Conservation (phyloP, 2,888 invertebrate genomes). For the Ceraclea dissimilis region DNA sequence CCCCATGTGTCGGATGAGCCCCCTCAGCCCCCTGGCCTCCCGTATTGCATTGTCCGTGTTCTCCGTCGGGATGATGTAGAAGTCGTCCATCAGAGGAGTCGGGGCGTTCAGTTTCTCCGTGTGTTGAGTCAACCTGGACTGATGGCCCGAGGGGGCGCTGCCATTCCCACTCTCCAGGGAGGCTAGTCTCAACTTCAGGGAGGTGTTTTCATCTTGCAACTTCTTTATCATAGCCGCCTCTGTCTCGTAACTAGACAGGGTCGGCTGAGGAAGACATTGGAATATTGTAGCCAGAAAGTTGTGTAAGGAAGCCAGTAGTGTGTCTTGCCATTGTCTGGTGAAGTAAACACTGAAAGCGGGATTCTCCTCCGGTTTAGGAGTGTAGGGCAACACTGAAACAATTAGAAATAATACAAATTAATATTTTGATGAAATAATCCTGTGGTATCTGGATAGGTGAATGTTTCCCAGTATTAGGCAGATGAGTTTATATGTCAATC, state of each 20-base stretch:
- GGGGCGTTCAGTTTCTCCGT: constrained; percentile 52
- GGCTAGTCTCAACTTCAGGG: constrained; percentile 42
- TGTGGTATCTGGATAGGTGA: too few relatives aligned
- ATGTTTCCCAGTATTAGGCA: too few relatives aligned
- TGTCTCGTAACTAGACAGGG: constrained; percentile 77
- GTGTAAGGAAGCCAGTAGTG: constrained; percentile 78
- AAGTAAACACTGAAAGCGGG: constrained; percentile 82
- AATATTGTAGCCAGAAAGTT: constrained; percentile 88
- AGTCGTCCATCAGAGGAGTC: constrained; percentile 80
- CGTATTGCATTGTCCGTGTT: constrained; percentile 51
- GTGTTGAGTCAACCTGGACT: constrained; percentile 57
- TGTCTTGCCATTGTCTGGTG: constrained; percentile 93
- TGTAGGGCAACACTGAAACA: constrained; percentile 78
- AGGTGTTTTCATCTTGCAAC: constrained; percentile 77
- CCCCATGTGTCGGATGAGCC: constrained; percentile 74
- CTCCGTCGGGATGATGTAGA: constrained; percentile 81
- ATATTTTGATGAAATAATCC: not conserved
- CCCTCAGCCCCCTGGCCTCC: constrained; percentile 70
- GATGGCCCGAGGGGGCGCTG: constrained; percentile 46
- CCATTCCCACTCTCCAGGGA: constrained; percentile 15
- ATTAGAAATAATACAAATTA: not conserved
- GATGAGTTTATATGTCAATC: too few relatives aligned
- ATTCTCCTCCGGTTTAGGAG: constrained; percentile 87
- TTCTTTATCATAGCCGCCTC: constrained; percentile 73
- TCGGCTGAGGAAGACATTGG: constrained; percentile 81